These are phyloP conservation scores for Calyptommatus sinebrachiatus DNA, from an alignment of 2,113 vertebrate genomes.

Conservation along the genomic window DNA sequence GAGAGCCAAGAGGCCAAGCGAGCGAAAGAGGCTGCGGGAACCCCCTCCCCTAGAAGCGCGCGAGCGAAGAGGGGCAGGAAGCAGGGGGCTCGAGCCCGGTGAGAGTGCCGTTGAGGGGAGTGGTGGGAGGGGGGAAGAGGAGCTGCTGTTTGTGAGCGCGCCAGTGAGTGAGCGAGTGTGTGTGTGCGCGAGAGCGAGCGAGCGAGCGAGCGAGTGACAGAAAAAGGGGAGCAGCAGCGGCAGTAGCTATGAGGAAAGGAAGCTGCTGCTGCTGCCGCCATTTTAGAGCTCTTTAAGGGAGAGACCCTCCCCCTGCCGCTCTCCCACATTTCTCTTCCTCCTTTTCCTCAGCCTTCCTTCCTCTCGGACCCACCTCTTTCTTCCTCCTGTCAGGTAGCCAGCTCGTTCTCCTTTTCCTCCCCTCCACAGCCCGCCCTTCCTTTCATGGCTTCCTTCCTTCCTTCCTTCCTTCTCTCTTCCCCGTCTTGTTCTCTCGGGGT, in stretches of 20 bases:
- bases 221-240: neutral
- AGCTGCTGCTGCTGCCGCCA: constrained; percentile 30
- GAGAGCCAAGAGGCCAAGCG: neutral
- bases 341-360: neutral
- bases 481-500: neutral
- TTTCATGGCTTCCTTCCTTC: neutral
- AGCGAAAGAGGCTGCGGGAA: neutral
- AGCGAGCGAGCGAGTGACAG: neutral
- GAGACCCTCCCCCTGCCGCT: constrained; percentile 8
- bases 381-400: constrained; percentile 1
- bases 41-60: neutral
- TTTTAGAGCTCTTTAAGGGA: constrained; percentile 23
- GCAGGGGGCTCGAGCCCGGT: constrained; percentile 16
- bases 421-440: too few relatives aligned
- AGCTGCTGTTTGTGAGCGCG: neutral
- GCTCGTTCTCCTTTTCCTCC: neutral
- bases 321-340: neutral
- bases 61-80: constrained; percentile 1
- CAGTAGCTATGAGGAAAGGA: neutral
- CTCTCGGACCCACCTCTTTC: neutral
- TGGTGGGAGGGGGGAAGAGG: neutral
- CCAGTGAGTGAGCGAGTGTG: too few relatives aligned
- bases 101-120: constrained; percentile 5
- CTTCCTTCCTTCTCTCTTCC: neutral
- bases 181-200: neutral